Conservation (phyloP, 2,797 vertebrate genomes). For the Odontamblyopus lacepedii region DNA sequence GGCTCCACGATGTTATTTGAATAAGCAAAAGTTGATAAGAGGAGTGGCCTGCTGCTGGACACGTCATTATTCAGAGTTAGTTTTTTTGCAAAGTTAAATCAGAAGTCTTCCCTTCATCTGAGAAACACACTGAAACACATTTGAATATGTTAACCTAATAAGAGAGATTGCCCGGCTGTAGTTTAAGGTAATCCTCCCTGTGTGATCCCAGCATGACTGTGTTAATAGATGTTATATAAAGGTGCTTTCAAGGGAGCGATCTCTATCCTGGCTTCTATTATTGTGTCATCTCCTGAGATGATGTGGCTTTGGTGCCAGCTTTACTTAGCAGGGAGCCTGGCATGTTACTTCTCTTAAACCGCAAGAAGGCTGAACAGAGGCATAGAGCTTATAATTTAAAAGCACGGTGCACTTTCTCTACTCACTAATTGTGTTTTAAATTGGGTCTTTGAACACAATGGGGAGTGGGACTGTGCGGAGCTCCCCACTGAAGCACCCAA, state of each 20-base stretch:
- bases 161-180: constrained; percentile 13
- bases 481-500: constrained; percentile 70
- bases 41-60: neutral
- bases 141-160: constrained; percentile 15
- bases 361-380: constrained; percentile 51
- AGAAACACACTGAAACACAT: constrained; percentile 1
- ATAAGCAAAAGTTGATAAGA: neutral
- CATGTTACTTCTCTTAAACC: constrained; percentile 56
- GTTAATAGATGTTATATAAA: constrained; percentile 76
- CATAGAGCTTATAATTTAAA: constrained; percentile 44
- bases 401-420: constrained; percentile 56
- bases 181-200: constrained; percentile 47
- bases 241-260: constrained; percentile 74
- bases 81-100: neutral
- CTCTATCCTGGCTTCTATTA: constrained; percentile 76
- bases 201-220: constrained; percentile 63
- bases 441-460: constrained; percentile 75
- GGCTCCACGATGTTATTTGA: neutral
- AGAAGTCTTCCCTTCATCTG: neutral
- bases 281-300: constrained; percentile 73
- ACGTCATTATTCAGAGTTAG: neutral
- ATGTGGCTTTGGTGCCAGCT: constrained; percentile 55
- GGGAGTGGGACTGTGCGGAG: constrained; percentile 75
- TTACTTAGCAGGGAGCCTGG: constrained; percentile 58
- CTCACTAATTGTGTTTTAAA: constrained; percentile 80